Conservation (phyloP, 2,797 vertebrate genomes). For the Myoxocephalus aenaeus region DNA sequence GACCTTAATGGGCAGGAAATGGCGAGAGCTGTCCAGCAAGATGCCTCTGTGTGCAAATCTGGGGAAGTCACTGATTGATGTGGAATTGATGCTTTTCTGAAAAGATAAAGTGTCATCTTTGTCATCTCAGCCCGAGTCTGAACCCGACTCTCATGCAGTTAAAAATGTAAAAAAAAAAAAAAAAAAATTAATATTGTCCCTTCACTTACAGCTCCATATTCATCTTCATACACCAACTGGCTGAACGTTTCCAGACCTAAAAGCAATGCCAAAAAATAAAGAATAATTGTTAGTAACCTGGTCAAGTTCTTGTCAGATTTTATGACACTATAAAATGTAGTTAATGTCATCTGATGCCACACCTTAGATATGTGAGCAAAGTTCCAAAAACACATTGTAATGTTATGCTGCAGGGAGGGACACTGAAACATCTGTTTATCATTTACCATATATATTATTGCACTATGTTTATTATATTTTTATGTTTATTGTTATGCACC, state of each 20-base stretch:
- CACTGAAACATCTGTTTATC: neutral
- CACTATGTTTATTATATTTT: too few species aligned
- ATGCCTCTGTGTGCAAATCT: slow-evolving; percentile 93
- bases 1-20: slow-evolving; percentile 91
- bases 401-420: neutral
- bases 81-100: slow-evolving; percentile 88
- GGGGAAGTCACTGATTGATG: slow-evolving; percentile 87
- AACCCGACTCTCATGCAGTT: neutral
- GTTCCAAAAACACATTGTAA: neutral
- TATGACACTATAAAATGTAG: neutral
- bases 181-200: too few species aligned
- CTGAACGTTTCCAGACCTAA: slow-evolving; percentile 97
- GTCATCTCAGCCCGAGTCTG: neutral
- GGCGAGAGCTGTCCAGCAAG: slow-evolving; percentile 92
- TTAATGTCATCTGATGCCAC: neutral
- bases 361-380: neutral
- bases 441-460: too few species aligned
- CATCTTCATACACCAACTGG: slow-evolving; percentile 91
- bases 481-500: too few species aligned
- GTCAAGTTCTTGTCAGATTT: neutral
- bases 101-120: neutral
- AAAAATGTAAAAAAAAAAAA: too few species aligned
- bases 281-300: neutral
- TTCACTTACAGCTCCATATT: slow-evolving; percentile 90
- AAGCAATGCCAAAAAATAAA: slow-evolving; percentile 13